Conservation (phyloP, 2,888 invertebrate species). For the Drosophila dives region DNA sequence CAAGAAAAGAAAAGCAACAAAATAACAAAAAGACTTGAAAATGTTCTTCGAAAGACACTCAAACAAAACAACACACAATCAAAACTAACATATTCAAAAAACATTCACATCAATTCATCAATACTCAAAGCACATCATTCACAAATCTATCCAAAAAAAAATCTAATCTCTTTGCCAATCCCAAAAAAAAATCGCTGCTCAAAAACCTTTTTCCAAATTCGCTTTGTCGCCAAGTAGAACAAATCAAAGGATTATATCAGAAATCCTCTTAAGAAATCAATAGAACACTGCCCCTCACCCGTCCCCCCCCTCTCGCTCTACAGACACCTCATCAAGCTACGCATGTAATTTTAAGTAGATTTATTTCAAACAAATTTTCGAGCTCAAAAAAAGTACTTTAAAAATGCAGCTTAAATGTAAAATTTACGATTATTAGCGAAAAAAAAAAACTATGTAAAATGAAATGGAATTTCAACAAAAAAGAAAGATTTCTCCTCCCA, state of each 20-base stretch:
- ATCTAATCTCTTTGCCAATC: conserved; percentile 3
- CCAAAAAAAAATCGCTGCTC: conserved; percentile 31
- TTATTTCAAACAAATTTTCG: conserved; percentile 60
- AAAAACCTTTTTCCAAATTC: conserved; percentile 13
- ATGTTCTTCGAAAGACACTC: conserved; percentile 55
- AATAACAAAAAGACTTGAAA: conserved; percentile 60
- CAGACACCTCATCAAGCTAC: conserved; percentile 34
- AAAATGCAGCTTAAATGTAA: conserved; percentile 58
- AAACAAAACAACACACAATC: conserved; percentile 44
- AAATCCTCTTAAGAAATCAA: conserved; percentile 16
- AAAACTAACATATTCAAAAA: conserved; percentile 49
- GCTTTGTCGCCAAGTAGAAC: conserved; percentile 11
- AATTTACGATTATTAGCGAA: conserved; percentile 48
- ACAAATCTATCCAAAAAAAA: conserved; percentile 12
- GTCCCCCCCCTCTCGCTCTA: background rate
- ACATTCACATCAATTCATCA: conserved; percentile 17
- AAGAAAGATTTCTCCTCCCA: conserved; percentile 26
- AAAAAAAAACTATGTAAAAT: conserved; percentile 43
- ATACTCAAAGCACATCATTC: conserved; percentile 11
- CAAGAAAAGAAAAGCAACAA: background rate
- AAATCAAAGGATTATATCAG: background rate
- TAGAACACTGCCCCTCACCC: conserved; percentile 50
- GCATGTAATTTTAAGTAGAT: conserved; percentile 69
- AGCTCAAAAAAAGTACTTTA: conserved; percentile 49
- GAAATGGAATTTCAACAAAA: conserved; percentile 72